A percentile compares a stretch with the other conserved stretches of the same genome.
phyloP scores from a whole-genome alignment of 1,140 invertebrate genomes.

The Caenorhabditis remanei region DNA sequence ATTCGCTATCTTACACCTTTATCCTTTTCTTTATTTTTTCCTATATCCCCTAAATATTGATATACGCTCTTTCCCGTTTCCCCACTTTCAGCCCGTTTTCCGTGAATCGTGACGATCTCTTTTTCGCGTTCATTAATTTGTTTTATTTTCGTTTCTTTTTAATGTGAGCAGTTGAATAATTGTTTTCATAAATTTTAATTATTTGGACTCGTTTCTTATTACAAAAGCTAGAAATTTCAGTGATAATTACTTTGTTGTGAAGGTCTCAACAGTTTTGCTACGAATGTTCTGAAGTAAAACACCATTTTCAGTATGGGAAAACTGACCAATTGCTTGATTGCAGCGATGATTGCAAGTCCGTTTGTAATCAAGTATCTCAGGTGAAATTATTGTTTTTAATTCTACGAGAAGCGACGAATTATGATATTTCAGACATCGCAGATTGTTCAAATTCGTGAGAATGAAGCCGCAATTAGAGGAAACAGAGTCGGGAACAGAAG shows the following conservation, averaged over 20 bases:
- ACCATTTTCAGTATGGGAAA: slow-evolving; percentile 2
- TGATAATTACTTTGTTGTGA: neutral
- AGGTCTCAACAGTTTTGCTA: neutral
- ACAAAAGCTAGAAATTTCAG: neutral
- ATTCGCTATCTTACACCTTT: neutral
- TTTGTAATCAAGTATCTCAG: slow-evolving; percentile 37
- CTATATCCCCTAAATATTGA: neutral
- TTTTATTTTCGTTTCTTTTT: slow-evolving; percentile 4
- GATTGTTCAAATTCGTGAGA: slow-evolving; percentile 5
- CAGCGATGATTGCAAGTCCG: slow-evolving; percentile 25
- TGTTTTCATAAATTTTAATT: neutral
- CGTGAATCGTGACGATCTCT: slow-evolving; percentile 38
- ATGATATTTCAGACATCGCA: slow-evolving; percentile 15
- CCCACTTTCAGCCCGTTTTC: slow-evolving; percentile 6
- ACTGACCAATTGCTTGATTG: neutral
- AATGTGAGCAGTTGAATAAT: neutral
- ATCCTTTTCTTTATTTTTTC: neutral
- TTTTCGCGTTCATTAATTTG: slow-evolving; percentile 36
- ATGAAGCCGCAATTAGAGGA: slow-evolving; percentile 1
- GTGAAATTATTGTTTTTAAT: neutral
- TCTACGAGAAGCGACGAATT: neutral
- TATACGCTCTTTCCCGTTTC: neutral
- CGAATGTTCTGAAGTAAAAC: neutral
- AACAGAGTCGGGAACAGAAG: neutral
- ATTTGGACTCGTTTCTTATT: neutral